Base-by-base conservation (phyloP, 2,888 invertebrate genomes). In the Eupelmus urozonus region DNA sequence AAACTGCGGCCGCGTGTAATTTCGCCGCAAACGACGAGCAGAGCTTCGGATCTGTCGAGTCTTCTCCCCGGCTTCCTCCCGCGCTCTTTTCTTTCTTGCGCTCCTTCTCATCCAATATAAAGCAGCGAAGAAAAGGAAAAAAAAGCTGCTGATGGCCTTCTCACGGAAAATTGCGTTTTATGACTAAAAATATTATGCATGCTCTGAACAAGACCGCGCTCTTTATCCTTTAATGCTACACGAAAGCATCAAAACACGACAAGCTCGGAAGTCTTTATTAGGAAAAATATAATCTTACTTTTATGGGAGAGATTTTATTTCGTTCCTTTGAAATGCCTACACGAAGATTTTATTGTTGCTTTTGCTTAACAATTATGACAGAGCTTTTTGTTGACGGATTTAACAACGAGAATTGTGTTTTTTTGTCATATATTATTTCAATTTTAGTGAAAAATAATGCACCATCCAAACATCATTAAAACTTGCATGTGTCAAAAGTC, bases 141-240 rank as follows among this genome's bases (percentile, higher is more conserved):
- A 49, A 4, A 25, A 18, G 9, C 3, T n/a, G n/a, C n/a, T n/a
- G 13, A 18, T 20, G n/a, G 25, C n/a, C 29, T 45, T 63, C 49
- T 70, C 57, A 29, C 11, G 34, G 63, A 63, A 76, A 76, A 76
- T 76, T 76, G 63, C 63, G 27, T 76, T 70, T 75, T 75, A 75
- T 62, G 75, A 69, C 62, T 53, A 62, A 75, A 75, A 75, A 62
- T 75, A 69, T 75, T 62, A 78, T 71, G 66, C 67, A 67, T 59
- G 60, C 53, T 23, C 23, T 53, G 63, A 49, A 55, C 55, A 49
- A 62, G 74, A 25, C 29, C 42, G 53, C 62, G 57, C 59, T 63
- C 71, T 76, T 51, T 59, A 3, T 53, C 53, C 5, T 53, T 20
- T 45, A 16, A 45, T 16, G 45, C 45, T 2, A 45, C 16, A 16